Evolutionary conservation across 2,797 vertebrate genomes (phyloP).

Genomic region (Myripristis jacobus): DNA sequence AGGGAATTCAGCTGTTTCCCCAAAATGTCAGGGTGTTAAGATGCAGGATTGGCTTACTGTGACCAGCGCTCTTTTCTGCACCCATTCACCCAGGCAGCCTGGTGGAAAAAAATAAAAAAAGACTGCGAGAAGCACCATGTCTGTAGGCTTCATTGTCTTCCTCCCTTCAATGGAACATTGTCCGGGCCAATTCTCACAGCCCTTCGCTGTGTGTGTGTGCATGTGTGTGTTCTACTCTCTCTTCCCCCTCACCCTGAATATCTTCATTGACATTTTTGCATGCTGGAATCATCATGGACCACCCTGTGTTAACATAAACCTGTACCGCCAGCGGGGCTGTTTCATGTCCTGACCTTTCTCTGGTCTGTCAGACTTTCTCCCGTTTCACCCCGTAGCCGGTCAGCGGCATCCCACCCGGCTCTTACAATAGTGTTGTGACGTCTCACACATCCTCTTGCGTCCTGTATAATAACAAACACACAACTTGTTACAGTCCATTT

Average conservation of each 20-base stretch:
- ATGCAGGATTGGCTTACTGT: conserved; percentile 36
- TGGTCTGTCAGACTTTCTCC: conserved; percentile 46
- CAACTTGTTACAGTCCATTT: conserved; percentile 26
- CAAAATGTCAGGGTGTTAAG: conserved; percentile 69
- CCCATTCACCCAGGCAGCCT: conserved; percentile 22
- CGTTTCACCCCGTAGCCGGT: conserved; percentile 18
- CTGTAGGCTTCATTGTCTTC: conserved; percentile 74
- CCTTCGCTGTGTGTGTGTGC: conserved; percentile 35
- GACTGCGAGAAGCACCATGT: conserved; percentile 42
- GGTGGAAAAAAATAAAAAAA: conserved; percentile 50
- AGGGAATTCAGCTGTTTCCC: conserved; percentile 67
- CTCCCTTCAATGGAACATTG: conserved; percentile 78
- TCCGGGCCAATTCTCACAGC: conserved; percentile 71
- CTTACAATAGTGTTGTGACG: conserved; percentile 46
- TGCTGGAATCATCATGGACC: conserved; percentile 79
- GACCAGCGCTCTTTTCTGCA: conserved; percentile 33
- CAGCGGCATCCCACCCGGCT: conserved; percentile 21
- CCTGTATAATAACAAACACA: conserved; percentile 51
- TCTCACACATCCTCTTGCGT: conserved; percentile 34
- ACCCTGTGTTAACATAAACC: conserved; percentile 83
- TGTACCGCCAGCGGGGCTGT: conserved; percentile 52
- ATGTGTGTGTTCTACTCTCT: conserved; percentile 39
- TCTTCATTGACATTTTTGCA: conserved; percentile 82
- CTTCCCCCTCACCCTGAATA: conserved; percentile 50
- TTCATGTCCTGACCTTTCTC: conserved; percentile 63